Percentiles rank a stretch among this genome's conserved stretches.
Conservation (phyloP, 2,113 vertebrate genomes). For the Sprattus sprattus region DNA sequence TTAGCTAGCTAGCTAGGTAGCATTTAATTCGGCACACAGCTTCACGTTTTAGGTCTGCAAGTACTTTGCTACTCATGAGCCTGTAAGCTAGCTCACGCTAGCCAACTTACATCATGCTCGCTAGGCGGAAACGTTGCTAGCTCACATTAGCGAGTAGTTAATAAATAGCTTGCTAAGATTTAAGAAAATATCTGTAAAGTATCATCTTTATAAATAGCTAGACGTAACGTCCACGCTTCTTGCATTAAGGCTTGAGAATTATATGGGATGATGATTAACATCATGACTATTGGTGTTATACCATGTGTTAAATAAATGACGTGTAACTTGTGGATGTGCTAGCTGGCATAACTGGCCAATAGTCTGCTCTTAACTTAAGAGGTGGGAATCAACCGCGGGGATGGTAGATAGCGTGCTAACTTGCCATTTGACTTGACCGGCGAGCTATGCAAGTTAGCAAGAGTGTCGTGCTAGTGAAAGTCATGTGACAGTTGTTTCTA, state of each 20-base stretch:
- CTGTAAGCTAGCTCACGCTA: not conserved
- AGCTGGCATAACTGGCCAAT: conserved; percentile 19
- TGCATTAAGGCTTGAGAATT: not conserved
- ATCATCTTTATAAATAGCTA: not conserved
- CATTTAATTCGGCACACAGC: conserved; percentile 13
- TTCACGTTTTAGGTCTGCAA: not conserved
- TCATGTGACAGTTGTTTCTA: conserved; percentile 14
- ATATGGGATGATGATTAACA: not conserved
- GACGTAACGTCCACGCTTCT: not conserved
- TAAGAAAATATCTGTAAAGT: not conserved
- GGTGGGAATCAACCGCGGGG: not conserved
- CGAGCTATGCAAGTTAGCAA: conserved; percentile 4
- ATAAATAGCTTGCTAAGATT: not conserved
- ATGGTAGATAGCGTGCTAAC: conserved; percentile 33
- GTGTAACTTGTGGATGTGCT: conserved; percentile 12
- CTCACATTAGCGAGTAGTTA: not conserved
- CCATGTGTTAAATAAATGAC: conserved; percentile 14
- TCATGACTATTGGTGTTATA: not conserved
- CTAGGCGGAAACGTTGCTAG: conserved; percentile 11
- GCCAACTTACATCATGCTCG: not conserved
- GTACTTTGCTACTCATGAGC: not conserved
- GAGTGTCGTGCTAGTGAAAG: not conserved
- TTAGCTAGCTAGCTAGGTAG: conserved; percentile 18
- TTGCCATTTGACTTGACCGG: conserved; percentile 30
- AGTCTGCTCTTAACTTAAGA: conserved; percentile 30